These are phyloP conservation scores for Drosophila simulans DNA, from an alignment of 1,140 invertebrate genomes.

Conservation along the genomic window DNA sequence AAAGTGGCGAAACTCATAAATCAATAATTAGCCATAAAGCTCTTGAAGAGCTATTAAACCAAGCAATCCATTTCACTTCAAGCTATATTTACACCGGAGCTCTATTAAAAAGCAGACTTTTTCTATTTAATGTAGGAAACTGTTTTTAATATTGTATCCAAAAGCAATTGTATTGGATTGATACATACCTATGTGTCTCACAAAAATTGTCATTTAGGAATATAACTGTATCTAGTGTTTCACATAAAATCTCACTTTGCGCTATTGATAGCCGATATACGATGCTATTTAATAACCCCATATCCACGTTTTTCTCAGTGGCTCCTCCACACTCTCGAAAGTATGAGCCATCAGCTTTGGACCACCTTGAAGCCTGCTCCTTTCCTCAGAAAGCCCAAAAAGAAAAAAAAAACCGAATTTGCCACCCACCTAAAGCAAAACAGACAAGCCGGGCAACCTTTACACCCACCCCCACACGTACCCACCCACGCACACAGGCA, in stretches of 20 bases:
- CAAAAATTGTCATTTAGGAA: no score
- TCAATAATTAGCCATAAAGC: neutral
- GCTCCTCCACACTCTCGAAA: constrained; percentile 36
- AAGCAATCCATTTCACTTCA: no score
- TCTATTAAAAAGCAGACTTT: no score
- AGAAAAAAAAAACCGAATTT: constrained; percentile 42
- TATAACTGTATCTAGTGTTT: no score
- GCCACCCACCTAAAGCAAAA: constrained; percentile 65
- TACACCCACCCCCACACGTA: constrained; percentile 18
- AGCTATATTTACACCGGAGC: no score
- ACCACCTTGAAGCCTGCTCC: constrained; percentile 22
- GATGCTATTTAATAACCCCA: neutral
- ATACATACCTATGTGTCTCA: no score
- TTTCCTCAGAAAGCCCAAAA: constrained; percentile 9
- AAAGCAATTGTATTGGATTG: no score
- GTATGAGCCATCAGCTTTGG: constrained; percentile 71
- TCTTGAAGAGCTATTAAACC: no score
- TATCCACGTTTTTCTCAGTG: constrained; percentile 42
- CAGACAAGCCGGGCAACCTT: constrained; percentile 65
- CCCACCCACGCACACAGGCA: constrained; percentile 25
- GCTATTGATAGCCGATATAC: neutral
- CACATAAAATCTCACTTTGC: no score
- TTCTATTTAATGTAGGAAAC: no score
- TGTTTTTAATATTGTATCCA: no score
- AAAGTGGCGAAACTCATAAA: neutral